Percentiles rank a stretch among this genome's conserved stretches.
phyloP scores from a whole-genome alignment of 2,113 vertebrate species.

The Corapipo altera region DNA sequence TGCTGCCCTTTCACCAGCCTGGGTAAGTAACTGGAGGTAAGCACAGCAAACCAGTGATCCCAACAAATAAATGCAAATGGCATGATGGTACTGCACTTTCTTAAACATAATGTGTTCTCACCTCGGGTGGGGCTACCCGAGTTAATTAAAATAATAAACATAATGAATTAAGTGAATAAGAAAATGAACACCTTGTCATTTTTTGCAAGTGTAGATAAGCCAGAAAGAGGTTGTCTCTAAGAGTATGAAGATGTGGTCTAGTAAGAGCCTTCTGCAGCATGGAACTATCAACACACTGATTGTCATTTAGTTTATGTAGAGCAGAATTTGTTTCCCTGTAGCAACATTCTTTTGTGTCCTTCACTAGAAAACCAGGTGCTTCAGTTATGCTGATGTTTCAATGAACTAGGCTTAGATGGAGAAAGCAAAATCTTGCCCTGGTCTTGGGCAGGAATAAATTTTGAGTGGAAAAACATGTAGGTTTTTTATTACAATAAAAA shows the following conservation, averaged over 20 bases:
- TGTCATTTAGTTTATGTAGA: not conserved
- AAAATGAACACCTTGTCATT: not conserved
- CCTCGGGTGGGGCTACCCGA: not conserved
- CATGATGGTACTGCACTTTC: not conserved
- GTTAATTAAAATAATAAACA: conserved; percentile 5
- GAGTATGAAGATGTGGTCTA: not conserved
- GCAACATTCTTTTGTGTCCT: not conserved
- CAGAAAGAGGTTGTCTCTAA: not conserved
- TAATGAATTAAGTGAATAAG: not conserved
- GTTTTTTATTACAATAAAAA: not conserved
- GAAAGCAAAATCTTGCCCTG: not conserved
- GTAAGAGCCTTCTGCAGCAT: not conserved
- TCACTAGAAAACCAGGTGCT: not conserved
- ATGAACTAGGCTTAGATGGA: not conserved
- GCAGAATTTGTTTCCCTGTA: not conserved
- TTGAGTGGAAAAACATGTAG: not conserved
- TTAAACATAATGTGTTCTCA: not conserved
- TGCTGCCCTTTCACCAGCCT: not conserved
- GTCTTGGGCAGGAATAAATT: not conserved
- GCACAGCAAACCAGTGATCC: not conserved
- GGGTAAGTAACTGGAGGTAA: not conserved
- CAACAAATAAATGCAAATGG: not conserved
- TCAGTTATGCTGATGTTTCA: not conserved
- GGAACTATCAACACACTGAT: not conserved
- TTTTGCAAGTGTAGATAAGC: not conserved